Evolutionary conservation across 2,888 invertebrate genomes (phyloP).

Genomic region (Isoperla grammatica): DNA sequence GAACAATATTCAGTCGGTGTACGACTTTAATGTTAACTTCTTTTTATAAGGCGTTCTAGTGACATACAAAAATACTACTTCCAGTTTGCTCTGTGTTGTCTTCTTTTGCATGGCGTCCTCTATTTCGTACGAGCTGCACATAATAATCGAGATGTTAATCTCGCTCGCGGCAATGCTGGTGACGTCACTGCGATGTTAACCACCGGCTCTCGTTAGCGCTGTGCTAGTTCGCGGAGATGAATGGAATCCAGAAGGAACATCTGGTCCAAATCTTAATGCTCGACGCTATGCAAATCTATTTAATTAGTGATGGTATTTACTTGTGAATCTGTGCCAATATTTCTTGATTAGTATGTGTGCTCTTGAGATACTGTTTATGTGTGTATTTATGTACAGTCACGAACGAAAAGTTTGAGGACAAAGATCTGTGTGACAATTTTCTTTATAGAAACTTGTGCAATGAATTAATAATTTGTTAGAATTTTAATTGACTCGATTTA

Average conservation of each 20-base stretch:
- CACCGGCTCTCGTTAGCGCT: too few species aligned
- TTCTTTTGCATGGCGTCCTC: not conserved
- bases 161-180: not conserved
- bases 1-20: not conserved
- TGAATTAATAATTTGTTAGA: too few species aligned
- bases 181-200: not conserved
- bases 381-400: not conserved
- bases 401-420: not conserved
- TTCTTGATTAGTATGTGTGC: constrained; percentile 1
- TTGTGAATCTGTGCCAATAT: constrained; percentile 16
- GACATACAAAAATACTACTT: constrained; percentile 1
- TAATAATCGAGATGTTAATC: constrained; percentile 3
- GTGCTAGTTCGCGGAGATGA: too few species aligned
- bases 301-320: constrained; percentile 1
- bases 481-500: not conserved
- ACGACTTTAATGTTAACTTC: not conserved
- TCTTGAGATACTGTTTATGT: not conserved
- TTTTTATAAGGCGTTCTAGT: constrained; percentile 9
- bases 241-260: too few species aligned
- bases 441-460: too few species aligned
- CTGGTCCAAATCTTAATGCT: not conserved
- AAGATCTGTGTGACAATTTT: too few species aligned
- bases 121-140: constrained; percentile 11
- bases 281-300: not conserved
- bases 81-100: too few species aligned